Evolutionary conservation across 2,888 invertebrate species (phyloP).

Genomic region (Drosophila pegasa): DNA sequence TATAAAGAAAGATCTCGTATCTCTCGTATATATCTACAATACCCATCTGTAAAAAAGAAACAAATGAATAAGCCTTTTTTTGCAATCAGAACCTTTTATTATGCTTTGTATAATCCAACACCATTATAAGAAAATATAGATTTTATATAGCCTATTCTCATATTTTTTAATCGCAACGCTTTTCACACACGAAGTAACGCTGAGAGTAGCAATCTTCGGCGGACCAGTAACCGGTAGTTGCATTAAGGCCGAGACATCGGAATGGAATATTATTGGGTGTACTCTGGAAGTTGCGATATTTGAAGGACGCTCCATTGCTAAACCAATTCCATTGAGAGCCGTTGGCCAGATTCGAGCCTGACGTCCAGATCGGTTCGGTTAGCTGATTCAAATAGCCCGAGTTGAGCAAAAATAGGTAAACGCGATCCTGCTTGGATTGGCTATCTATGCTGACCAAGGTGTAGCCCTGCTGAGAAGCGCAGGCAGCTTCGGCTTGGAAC

Average conservation of each 20-base stretch:
- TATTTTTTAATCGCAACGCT: slow-evolving; percentile 6
- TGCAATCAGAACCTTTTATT: neutral
- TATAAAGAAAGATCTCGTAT: neutral
- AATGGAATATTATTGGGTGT: neutral
- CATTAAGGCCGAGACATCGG: slow-evolving; percentile 19
- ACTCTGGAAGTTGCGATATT: slow-evolving; percentile 8
- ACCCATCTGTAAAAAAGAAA: no score
- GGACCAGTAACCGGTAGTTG: slow-evolving; percentile 10
- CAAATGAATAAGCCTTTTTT: neutral
- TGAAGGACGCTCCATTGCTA: neutral
- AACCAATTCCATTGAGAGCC: slow-evolving; percentile 25
- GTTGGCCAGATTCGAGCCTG: slow-evolving; percentile 31
- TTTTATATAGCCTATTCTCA: neutral
- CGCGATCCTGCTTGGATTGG: neutral
- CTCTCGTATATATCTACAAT: no score
- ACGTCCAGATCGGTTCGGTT: slow-evolving; percentile 27
- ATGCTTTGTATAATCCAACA: neutral
- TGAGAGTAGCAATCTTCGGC: slow-evolving; percentile 15
- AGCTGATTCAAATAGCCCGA: slow-evolving; percentile 2
- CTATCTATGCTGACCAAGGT: slow-evolving; percentile 15
- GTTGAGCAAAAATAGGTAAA: neutral
- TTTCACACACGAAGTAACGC: slow-evolving; percentile 37
- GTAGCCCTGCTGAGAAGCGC: slow-evolving; percentile 3
- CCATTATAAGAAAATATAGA: neutral
- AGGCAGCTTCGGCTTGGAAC: slow-evolving; percentile 33